These are phyloP conservation scores for Tragelaphus buxtoni DNA, from an alignment of 2,113 vertebrate species.

Conservation along the genomic window DNA sequence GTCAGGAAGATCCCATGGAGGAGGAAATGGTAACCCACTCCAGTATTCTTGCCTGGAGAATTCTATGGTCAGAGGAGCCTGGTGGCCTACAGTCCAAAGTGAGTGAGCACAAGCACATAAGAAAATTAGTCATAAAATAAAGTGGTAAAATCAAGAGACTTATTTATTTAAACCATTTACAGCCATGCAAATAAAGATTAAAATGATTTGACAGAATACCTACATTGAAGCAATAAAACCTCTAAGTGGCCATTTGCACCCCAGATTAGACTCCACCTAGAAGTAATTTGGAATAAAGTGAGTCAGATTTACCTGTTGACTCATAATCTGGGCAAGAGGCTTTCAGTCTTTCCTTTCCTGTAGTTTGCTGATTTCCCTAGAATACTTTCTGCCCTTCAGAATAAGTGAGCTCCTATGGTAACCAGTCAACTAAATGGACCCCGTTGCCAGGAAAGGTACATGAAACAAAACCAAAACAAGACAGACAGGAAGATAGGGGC, in stretches of 20 bases:
- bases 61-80: not conserved
- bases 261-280: conserved; percentile 37
- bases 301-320: conserved; percentile 68
- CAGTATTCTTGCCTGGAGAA: not conserved
- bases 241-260: conserved; percentile 58
- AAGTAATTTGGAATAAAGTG: conserved; percentile 55
- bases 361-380: conserved; percentile 43
- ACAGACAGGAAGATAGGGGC: conserved; percentile 58
- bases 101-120: conserved; percentile 47
- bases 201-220: conserved; percentile 60
- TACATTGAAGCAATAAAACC: conserved; percentile 67
- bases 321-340: conserved; percentile 18
- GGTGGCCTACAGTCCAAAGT: not conserved
- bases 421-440: conserved; percentile 45
- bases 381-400: not conserved
- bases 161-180: conserved; percentile 69
- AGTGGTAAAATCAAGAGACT: conserved; percentile 67
- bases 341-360: conserved; percentile 36
- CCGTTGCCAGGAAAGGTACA: conserved; percentile 66
- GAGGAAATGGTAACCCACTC: not conserved
- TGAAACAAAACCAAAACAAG: conserved; percentile 72
- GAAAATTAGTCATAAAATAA: conserved; percentile 69
- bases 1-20: not conserved
- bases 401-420: conserved; percentile 54
- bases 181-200: conserved; percentile 67